A percentile compares a stretch with the other conserved stretches of the same genome.
These are phyloP conservation scores for Rhombomys opimus DNA, from an alignment of 2,113 vertebrate genomes.

Conservation along the genomic window DNA sequence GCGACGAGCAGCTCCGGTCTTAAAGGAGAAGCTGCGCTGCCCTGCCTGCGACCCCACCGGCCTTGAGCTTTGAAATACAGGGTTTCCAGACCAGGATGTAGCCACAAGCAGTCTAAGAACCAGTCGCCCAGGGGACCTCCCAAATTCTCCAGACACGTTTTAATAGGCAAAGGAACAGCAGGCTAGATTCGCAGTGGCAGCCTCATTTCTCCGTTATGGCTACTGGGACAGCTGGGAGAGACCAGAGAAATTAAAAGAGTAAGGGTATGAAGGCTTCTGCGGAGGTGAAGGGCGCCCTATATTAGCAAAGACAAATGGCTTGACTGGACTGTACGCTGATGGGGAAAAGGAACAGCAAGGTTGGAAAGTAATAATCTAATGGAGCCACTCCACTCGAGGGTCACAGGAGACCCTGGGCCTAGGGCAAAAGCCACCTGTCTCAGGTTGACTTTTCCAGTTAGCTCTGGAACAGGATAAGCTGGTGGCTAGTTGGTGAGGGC, in stretches of 20 bases:
- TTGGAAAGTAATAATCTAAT: neutral
- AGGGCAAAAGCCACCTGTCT: neutral
- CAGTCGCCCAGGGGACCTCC: neutral
- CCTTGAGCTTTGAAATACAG: neutral
- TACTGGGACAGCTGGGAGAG: neutral
- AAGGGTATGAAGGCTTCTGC: neutral
- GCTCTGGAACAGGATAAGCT: neutral
- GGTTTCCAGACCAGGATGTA: neutral
- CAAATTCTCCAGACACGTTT: neutral
- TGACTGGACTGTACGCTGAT: neutral
- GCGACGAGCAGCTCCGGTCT: slow-evolving; percentile 82
- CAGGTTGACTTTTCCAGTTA: neutral
- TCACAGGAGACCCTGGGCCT: neutral
- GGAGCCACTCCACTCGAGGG: neutral
- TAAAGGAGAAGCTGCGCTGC: slow-evolving; percentile 89
- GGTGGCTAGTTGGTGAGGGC: neutral
- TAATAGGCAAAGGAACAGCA: neutral
- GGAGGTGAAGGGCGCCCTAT: neutral
- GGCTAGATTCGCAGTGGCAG: neutral
- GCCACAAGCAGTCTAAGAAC: neutral
- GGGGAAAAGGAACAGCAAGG: neutral
- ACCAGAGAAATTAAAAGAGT: neutral
- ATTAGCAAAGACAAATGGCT: slow-evolving; percentile 17
- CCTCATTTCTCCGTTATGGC: neutral
- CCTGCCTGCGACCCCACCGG: slow-evolving; percentile 26